phyloP scores from a whole-genome alignment of 1,140 invertebrate genomes.

The Odontomachus brunneus region DNA sequence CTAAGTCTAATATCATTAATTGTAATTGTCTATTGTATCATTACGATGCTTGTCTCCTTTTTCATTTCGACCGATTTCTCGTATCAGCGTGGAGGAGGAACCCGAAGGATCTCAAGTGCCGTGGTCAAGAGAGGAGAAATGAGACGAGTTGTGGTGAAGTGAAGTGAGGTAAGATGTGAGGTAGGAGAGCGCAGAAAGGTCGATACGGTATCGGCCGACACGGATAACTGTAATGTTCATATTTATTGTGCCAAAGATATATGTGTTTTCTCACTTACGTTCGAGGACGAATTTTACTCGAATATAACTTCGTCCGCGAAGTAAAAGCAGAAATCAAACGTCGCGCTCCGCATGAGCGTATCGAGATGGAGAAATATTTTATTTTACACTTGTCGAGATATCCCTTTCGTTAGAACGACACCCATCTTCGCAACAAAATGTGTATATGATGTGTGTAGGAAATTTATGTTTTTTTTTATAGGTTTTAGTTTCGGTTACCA shows the following conservation, averaged over 20 bases:
- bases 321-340: not conserved
- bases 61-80: constrained; percentile 55
- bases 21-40: constrained; percentile 48
- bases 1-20: constrained; percentile 69
- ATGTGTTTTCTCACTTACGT: constrained; percentile 64
- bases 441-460: not conserved
- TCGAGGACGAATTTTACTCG: constrained; percentile 31
- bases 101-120: constrained; percentile 66
- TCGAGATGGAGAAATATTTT: not conserved
- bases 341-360: not conserved
- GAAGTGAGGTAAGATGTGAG: not conserved
- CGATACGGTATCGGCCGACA: constrained; percentile 7
- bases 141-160: not conserved
- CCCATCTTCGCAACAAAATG: not conserved
- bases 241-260: constrained; percentile 85
- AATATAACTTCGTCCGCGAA: constrained; percentile 27
- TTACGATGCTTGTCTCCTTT: constrained; percentile 54
- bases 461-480: not conserved
- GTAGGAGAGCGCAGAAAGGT: not conserved
- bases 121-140: constrained; percentile 33
- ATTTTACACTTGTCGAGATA: not conserved
- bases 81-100: constrained; percentile 34
- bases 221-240: constrained; percentile 71
- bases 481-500: constrained; percentile 38
- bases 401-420: not conserved